Conservation (phyloP, 2,113 vertebrate species). For the Tenebrosternarchus preto region DNA sequence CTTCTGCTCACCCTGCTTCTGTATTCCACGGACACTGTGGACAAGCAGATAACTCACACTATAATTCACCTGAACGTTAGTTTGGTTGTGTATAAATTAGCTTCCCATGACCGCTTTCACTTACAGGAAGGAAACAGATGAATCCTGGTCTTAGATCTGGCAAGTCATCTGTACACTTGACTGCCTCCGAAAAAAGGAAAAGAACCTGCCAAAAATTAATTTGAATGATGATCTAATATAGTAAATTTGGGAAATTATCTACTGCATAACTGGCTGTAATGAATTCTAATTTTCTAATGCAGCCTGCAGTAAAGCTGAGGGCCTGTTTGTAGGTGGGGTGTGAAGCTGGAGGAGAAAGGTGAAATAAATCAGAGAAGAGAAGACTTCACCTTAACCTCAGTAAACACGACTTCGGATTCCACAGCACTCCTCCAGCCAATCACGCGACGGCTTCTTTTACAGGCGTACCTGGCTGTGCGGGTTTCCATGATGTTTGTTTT, state of each 20-base stretch:
- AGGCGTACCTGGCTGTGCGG: neutral
- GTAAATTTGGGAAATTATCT: conserved; percentile 49
- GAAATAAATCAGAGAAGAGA: conserved; percentile 10
- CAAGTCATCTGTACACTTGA: conserved; percentile 36
- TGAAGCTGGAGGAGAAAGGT: neutral
- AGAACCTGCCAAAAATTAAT: conserved; percentile 44
- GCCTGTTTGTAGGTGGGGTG: neutral
- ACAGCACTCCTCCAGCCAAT: neutral
- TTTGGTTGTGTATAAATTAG: conserved; percentile 48
- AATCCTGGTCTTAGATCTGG: conserved; percentile 35
- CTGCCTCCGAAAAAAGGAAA: conserved; percentile 1
- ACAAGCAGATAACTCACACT: conserved; percentile 32
- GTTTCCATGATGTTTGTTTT: too few relatives aligned
- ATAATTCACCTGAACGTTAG: conserved; percentile 44
- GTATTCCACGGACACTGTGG: neutral
- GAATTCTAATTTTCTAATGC: conserved; percentile 35
- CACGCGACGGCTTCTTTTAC: neutral
- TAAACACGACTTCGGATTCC: neutral
- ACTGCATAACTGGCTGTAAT: conserved; percentile 46
- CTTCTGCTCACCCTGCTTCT: conserved; percentile 19
- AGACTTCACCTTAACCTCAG: conserved; percentile 7
- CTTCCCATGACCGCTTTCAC: conserved; percentile 45
- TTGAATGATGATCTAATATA: conserved; percentile 56
- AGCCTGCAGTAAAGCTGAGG: conserved; percentile 3
- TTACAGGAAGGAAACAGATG: conserved; percentile 42